phyloP scores from a whole-genome alignment of 23 tunicate species.

The Trididemnum nubilum region DNA sequence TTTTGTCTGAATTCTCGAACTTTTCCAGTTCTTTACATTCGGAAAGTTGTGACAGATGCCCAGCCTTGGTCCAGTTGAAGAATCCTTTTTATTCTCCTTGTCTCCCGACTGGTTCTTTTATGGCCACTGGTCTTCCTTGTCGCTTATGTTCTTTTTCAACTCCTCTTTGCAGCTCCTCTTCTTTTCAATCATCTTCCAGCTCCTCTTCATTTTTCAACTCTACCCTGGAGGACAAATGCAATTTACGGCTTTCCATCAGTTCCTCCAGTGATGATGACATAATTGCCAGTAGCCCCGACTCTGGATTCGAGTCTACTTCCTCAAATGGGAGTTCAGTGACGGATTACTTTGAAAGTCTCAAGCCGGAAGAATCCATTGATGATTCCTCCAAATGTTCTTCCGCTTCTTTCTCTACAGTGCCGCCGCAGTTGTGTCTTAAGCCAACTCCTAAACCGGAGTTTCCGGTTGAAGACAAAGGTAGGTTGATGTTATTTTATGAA shows the following conservation, averaged over 20 bases:
- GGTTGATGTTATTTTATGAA: background rate
- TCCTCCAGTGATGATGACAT: constrained; percentile 44
- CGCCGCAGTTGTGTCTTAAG: constrained; percentile 32
- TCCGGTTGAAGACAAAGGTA: constrained; percentile 2
- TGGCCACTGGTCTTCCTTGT: background rate
- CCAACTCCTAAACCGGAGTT: constrained; percentile 64
- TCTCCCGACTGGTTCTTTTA: background rate
- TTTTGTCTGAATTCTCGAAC: too few species aligned
- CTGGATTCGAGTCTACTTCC: constrained; percentile 73
- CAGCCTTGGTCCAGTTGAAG: background rate
- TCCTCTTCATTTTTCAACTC: background rate
- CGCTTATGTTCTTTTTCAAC: background rate
- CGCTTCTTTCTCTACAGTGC: background rate
- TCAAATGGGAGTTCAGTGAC: constrained; percentile 23
- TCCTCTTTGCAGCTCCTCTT: background rate
- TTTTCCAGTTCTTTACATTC: background rate
- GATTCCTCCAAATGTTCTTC: constrained; percentile 30
- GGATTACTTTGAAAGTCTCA: constrained; percentile 30
- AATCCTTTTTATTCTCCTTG: background rate
- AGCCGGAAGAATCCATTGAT: constrained; percentile 2
- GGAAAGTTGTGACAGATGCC: background rate
- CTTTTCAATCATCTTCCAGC: background rate
- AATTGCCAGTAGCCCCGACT: constrained; percentile 86
- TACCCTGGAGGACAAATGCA: background rate
- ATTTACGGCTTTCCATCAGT: background rate